Conservation (phyloP, 2,113 vertebrate species). For the Varanus komodoensis region DNA sequence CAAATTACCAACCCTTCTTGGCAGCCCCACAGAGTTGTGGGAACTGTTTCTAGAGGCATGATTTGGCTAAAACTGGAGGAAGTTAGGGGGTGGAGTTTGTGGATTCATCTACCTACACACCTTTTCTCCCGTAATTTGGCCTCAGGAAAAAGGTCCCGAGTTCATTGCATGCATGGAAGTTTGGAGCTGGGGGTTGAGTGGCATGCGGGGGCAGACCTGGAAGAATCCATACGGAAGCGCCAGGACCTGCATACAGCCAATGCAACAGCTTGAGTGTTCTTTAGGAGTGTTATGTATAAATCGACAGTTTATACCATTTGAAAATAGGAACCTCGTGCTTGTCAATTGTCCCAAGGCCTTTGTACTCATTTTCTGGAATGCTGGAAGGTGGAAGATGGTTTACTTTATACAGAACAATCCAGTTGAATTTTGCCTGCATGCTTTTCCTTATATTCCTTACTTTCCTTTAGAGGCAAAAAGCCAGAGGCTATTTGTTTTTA, state of each 20-base stretch:
- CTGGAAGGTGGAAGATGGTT: neutral
- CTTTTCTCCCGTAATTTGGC: neutral
- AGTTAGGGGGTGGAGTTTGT: neutral
- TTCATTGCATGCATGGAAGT: no score
- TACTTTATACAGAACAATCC: neutral
- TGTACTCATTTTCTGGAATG: neutral
- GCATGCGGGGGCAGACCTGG: neutral
- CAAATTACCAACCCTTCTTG: neutral
- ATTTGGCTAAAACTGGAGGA: neutral
- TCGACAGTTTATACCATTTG: neutral
- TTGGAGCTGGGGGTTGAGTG: no score
- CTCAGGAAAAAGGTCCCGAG: neutral
- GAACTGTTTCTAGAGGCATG: neutral
- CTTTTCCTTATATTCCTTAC: neutral
- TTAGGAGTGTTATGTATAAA: neutral
- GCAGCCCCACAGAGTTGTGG: neutral
- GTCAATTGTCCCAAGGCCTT: neutral
- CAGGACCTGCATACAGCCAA: neutral
- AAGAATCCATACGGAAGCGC: neutral
- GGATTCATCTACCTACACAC: neutral
- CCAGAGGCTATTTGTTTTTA: neutral
- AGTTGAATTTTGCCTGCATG: neutral
- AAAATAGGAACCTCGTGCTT: neutral
- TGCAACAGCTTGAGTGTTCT: neutral
- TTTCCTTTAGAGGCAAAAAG: neutral